Conservation (phyloP, 2,797 vertebrate species). For the Alauda arvensis region DNA sequence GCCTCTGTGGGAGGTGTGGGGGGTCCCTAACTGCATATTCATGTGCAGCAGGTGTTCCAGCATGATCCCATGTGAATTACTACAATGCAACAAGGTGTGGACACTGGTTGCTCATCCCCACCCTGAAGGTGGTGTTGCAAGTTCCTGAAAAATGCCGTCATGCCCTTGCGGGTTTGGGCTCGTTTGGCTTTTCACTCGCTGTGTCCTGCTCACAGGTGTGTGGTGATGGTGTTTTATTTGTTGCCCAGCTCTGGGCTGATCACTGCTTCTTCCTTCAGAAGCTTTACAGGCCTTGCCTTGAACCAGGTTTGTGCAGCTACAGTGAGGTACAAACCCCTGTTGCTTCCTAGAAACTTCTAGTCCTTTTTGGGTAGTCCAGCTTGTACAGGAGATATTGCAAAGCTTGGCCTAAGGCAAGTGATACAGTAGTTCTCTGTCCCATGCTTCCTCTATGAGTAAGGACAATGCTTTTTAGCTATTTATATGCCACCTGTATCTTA, state of each 20-base stretch:
- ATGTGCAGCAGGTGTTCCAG: not conserved
- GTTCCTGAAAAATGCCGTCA: constrained; percentile 42
- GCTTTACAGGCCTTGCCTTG: not conserved
- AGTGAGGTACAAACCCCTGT: not conserved
- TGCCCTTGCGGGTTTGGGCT: constrained; percentile 20
- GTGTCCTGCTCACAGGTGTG: not conserved
- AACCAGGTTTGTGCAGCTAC: not conserved
- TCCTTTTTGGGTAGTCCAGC: not conserved
- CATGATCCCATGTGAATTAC: not conserved
- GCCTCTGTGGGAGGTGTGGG: not conserved
- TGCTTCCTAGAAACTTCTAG: not conserved
- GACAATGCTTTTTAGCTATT: not conserved
- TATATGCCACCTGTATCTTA: not conserved
- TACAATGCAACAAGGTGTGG: constrained; percentile 23
- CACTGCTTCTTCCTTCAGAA: not conserved
- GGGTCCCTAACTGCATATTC: not conserved
- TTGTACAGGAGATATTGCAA: not conserved
- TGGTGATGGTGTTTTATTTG: not conserved
- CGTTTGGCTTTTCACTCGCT: not conserved
- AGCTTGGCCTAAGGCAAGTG: not conserved
- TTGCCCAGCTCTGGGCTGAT: not conserved
- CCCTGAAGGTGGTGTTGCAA: constrained; percentile 40
- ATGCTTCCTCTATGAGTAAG: not conserved
- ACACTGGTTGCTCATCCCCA: constrained; percentile 25
- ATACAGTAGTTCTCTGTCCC: not conserved